These are phyloP conservation scores for Lymantria dispar DNA, from an alignment of 2,888 invertebrate species.

Conservation along the genomic window DNA sequence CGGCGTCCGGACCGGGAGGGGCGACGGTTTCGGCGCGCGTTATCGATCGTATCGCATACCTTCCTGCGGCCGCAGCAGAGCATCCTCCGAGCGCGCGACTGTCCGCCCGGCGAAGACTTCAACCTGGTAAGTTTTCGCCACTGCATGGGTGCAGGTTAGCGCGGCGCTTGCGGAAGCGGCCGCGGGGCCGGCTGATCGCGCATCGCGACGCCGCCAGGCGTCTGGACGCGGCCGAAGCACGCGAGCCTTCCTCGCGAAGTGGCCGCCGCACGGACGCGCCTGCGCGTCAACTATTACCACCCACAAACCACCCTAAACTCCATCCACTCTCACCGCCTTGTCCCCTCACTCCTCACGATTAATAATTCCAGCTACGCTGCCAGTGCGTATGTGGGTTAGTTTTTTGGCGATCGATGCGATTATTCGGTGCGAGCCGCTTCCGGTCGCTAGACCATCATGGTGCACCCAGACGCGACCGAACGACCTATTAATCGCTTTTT, in stretches of 20 bases:
- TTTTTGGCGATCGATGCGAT: conserved; percentile 82
- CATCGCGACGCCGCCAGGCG: conserved; percentile 70
- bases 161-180: conserved; percentile 80
- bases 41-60: conserved; percentile 85
- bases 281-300: conserved; percentile 51
- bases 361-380: conserved; percentile 82
- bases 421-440: conserved; percentile 73
- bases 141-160: conserved; percentile 89
- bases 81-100: conserved; percentile 92
- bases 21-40: conserved; percentile 77
- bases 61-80: conserved; percentile 97
- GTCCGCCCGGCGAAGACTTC: conserved; percentile 86
- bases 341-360: conserved; percentile 75
- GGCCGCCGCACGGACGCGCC: conserved; percentile 66
- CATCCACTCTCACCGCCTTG: conserved; percentile 50
- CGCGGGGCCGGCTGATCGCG: conserved; percentile 75
- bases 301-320: not conserved
- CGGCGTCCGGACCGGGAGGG: conserved; percentile 78
- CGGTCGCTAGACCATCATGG: conserved; percentile 53
- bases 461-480: conserved; percentile 63
- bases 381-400: conserved; percentile 82
- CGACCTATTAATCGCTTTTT: conserved; percentile 69
- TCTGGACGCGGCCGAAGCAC: conserved; percentile 72
- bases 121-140: conserved; percentile 92
- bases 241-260: conserved; percentile 78